Percentiles rank a stretch among this genome's conserved stretches.
These are phyloP conservation scores for Aeoliscus strigatus DNA, from an alignment of 2,797 vertebrate species.

Conservation along the genomic window DNA sequence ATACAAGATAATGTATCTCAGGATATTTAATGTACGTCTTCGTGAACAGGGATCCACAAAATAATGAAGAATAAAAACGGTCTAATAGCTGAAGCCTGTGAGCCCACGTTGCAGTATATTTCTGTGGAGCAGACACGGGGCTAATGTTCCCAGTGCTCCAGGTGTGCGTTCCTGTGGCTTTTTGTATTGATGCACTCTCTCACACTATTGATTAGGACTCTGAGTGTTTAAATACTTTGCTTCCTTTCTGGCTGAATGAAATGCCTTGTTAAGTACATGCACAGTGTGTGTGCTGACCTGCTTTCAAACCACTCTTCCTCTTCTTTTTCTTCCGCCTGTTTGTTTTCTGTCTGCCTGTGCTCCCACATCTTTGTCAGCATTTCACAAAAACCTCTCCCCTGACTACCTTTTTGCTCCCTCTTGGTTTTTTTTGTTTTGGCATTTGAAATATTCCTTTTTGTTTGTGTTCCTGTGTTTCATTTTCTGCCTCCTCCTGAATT, in stretches of 20 bases:
- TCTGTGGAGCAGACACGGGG: slow-evolving; percentile 13
- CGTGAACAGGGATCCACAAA: no score
- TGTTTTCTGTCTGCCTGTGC: slow-evolving; percentile 12
- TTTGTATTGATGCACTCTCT: slow-evolving; percentile 27
- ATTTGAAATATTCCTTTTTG: slow-evolving; percentile 13
- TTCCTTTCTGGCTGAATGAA: slow-evolving; percentile 40
- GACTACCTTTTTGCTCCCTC: slow-evolving; percentile 8
- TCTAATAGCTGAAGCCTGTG: background rate
- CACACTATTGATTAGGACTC: slow-evolving; percentile 41
- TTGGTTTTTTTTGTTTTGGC: slow-evolving; percentile 13
- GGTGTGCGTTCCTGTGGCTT: slow-evolving; percentile 28
- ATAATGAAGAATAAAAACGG: background rate
- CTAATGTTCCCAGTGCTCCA: no score
- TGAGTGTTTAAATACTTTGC: slow-evolving; percentile 36
- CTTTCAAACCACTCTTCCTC: slow-evolving; percentile 10
- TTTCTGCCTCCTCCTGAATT: slow-evolving; percentile 1
- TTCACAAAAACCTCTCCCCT: slow-evolving; percentile 9
- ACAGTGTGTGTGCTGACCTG: slow-evolving; percentile 18
- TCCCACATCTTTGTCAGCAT: slow-evolving; percentile 34
- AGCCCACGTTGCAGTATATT: slow-evolving; percentile 5
- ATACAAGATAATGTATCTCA: no score
- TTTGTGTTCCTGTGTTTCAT: slow-evolving; percentile 4
- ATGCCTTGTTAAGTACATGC: slow-evolving; percentile 41
- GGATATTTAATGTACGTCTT: no score
- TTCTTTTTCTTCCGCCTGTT: slow-evolving; percentile 15